Evolutionary conservation across 2,113 vertebrate genomes (phyloP).

Genomic region (Lagopus leucura): DNA sequence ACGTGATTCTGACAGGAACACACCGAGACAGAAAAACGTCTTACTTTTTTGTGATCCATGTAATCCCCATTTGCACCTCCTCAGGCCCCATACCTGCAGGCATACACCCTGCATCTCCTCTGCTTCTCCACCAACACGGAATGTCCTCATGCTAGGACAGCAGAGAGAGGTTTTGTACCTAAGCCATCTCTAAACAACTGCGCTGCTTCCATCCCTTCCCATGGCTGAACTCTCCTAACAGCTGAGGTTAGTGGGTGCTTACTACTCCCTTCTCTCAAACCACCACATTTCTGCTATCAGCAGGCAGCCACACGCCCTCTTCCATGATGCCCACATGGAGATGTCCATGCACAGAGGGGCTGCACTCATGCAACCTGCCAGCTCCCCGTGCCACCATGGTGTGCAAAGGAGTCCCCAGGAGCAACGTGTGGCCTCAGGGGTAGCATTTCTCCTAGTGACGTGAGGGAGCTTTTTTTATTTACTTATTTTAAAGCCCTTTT

Average conservation of each 20-base stretch:
- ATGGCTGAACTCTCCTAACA: not conserved
- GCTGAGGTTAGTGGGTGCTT: not conserved
- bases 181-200: not conserved
- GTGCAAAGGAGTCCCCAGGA: accelerated
- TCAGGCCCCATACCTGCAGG: too few species aligned
- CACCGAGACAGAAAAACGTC: not conserved
- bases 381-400: accelerated
- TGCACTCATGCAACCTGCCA: not conserved
- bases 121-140: not conserved
- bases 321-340: not conserved
- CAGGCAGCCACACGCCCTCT: not conserved
- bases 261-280: not conserved
- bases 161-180: not conserved
- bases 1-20: not conserved
- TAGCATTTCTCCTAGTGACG: not conserved
- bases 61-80: not conserved
- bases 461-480: not conserved
- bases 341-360: too few species aligned
- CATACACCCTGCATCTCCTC: not conserved
- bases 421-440: not conserved
- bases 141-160: not conserved
- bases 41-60: not conserved
- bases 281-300: not conserved
- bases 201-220: not conserved
- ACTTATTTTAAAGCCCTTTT: not conserved